phyloP scores from a whole-genome alignment of 2,797 vertebrate genomes.

The Masticophis lateralis region DNA sequence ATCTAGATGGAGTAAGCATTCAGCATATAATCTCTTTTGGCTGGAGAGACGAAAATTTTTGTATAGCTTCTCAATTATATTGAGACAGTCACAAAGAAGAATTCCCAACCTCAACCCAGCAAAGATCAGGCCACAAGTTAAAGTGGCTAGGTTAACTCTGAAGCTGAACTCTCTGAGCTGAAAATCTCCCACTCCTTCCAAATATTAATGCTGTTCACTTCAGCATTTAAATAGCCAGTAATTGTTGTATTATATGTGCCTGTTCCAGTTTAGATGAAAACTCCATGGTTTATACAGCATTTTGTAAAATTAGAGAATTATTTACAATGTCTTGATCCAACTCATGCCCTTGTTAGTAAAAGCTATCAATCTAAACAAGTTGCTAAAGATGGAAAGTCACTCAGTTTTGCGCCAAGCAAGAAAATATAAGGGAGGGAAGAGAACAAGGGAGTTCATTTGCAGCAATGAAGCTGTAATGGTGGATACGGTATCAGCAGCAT shows the following conservation, averaged over 20 bases:
- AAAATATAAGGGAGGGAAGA: not conserved
- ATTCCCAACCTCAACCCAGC: slow-evolving; percentile 6
- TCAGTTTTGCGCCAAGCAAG: not conserved
- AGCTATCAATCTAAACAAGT: not conserved
- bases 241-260: slow-evolving; percentile 26
- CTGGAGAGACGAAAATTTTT: not conserved
- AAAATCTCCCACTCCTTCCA: slow-evolving; percentile 9
- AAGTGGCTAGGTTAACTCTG: slow-evolving; percentile 12
- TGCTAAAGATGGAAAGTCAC: not conserved
- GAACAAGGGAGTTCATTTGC: not conserved
- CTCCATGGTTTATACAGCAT: slow-evolving; percentile 14
- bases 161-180: not conserved
- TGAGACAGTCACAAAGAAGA: not conserved
- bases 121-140: slow-evolving; percentile 4
- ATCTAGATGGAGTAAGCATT: not conserved
- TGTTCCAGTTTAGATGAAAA: slow-evolving; percentile 29
- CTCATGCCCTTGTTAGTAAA: slow-evolving; percentile 19
- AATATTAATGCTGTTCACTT: slow-evolving; percentile 11
- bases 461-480: not conserved
- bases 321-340: slow-evolving; percentile 2
- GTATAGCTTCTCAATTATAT: not conserved
- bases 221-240: slow-evolving; percentile 41
- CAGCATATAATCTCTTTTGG: not conserved
- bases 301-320: slow-evolving; percentile 39
- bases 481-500: not conserved